Conservation (phyloP, 2,797 vertebrate species). For the Rallus crepitans region DNA sequence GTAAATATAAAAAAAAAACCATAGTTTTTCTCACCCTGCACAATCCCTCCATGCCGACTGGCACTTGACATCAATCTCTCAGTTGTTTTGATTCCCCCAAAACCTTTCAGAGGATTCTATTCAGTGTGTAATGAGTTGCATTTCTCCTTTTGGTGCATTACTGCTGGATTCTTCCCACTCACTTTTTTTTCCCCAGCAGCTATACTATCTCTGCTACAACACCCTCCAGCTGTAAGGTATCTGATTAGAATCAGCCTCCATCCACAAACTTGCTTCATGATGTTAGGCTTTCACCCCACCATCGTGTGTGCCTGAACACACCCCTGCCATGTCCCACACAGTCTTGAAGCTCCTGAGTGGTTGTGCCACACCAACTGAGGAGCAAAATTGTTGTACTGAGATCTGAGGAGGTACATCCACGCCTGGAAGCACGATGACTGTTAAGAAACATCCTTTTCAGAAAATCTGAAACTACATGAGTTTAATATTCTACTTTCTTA, state of each 20-base stretch:
- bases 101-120: not conserved
- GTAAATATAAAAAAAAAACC: not conserved
- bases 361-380: not conserved
- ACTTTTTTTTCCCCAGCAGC: not conserved
- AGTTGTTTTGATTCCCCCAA: not conserved
- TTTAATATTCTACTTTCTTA: not conserved
- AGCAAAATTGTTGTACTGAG: not conserved
- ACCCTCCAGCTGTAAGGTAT: not conserved
- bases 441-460: not conserved
- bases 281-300: not conserved
- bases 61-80: not conserved
- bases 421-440: not conserved
- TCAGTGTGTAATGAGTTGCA: not conserved
- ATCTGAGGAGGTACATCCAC: not conserved
- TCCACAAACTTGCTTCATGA: not conserved
- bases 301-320: accelerated
- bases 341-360: not conserved
- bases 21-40: not conserved
- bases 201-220: not conserved
- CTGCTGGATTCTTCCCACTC: not conserved
- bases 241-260: not conserved
- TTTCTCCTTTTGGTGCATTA: not conserved
- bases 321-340: accelerated
- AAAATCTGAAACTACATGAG: not conserved
- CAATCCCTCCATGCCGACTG: not conserved